Base-by-base conservation (phyloP, 2,888 invertebrate genomes). In the Catocala fraxini region DNA sequence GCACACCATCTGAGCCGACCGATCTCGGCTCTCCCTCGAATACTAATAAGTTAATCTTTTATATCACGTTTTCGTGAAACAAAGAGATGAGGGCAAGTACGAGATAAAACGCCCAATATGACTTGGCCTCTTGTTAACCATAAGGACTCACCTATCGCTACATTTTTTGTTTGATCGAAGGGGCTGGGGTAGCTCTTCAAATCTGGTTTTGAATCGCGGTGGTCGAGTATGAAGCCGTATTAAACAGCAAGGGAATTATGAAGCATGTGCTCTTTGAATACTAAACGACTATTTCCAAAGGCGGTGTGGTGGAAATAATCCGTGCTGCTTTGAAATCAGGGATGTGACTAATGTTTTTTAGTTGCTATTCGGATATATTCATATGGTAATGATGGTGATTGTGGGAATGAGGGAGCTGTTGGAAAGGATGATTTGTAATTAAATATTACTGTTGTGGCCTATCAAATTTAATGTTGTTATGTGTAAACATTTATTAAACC, bases 1-100 rank as follows among this genome's bases (percentile, higher is more conserved):
- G 81, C 86, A 85, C 87, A 85, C 86, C 90, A 89, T 83, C 81
- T 82, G 80, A 80, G 81, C 83, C 81, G 81, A 83, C 86, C 83
- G 82, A 88, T 86, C 86, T 87, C 73, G 54, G 62, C 68, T 73
- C 85, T 86, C 85, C 73, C 81, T 81, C 80, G 93, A 92, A 94
- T 94, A 93, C 92, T 93, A 94, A 94, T 92, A 91, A 91, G 90
- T 90, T 93, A 91, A 93, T 92, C 93, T 93, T 92, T 93, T 92
- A 92, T 90, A 93, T 92, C 91, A 88, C 89, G 88, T 90, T 91
- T 89, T 91, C 88, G 87, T 91, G 89, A 92, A 93, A 93, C 93
- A 93, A 93, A 92, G 90, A 90, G 89, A 90, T 89, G 89, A 87
- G 87, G 84, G 84, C 89, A 88, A 89, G 89, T 88, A 89, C 85